A percentile compares a stretch with the other conserved stretches of the same genome.
Conservation (phyloP, 2,113 vertebrate genomes). For the Strix aluco region DNA sequence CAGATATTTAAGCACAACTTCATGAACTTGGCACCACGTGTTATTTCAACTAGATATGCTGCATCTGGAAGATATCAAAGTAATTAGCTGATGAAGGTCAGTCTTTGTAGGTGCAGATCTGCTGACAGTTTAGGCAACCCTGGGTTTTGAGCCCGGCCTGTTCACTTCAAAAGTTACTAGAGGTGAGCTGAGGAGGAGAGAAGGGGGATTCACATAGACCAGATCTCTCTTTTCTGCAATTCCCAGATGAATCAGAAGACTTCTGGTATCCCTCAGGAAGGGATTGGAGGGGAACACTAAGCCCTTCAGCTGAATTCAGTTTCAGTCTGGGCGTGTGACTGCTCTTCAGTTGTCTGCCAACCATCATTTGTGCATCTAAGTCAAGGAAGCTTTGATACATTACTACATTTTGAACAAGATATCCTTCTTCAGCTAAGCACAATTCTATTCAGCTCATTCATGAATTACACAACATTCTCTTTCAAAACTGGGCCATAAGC, state of each 20-base stretch:
- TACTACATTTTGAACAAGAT: background rate
- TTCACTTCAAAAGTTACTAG: background rate
- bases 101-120: background rate
- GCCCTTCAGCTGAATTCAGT: background rate
- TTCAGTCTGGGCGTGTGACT: background rate
- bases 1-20: background rate
- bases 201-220: background rate
- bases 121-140: background rate
- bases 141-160: background rate
- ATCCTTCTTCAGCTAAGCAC: background rate
- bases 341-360: background rate
- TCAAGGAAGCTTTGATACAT: background rate
- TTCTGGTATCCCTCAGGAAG: background rate
- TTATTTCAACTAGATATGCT: background rate
- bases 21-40: background rate
- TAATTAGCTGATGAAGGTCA: background rate
- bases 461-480: background rate
- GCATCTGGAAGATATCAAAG: background rate
- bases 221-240: background rate
- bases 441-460: background rate
- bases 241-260: background rate
- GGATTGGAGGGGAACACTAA: background rate
- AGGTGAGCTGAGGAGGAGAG: background rate
- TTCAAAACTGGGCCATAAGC: background rate
- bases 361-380: background rate